Percentiles rank a stretch among this genome's conserved stretches.
Evolutionary conservation across 2,113 vertebrate species (phyloP).

Genomic region (Trematomus loennbergii): DNA sequence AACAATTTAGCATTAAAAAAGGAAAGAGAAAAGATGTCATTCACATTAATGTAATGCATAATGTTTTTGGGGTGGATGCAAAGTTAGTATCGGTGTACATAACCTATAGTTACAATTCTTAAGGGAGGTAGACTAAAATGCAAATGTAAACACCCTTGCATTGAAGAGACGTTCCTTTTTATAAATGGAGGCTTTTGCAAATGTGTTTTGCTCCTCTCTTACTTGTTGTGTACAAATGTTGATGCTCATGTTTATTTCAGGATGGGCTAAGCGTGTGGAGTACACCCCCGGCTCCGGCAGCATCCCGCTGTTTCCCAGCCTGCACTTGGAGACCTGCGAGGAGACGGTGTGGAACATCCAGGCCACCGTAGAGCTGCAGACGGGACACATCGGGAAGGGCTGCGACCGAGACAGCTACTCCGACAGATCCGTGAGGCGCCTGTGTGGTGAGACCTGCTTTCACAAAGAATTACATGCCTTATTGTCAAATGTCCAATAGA

Average conservation of each 20-base stretch:
- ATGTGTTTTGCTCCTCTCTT: background rate
- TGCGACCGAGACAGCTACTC: conserved; percentile 98
- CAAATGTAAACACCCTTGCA: background rate
- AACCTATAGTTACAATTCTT: too few relatives aligned
- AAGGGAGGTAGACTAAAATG: too few relatives aligned
- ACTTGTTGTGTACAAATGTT: background rate
- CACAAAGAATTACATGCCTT: too few relatives aligned
- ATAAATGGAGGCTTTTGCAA: background rate
- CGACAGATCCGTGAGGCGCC: conserved; percentile 92
- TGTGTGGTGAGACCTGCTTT: conserved; percentile 87
- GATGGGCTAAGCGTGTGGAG: conserved; percentile 97
- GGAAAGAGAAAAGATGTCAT: too few relatives aligned
- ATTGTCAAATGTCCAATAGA: too few relatives aligned
- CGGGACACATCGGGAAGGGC: conserved; percentile 96
- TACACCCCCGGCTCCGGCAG: conserved; percentile 93
- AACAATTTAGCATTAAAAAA: too few relatives aligned
- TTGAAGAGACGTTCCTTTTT: background rate
- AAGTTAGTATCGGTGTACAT: too few relatives aligned
- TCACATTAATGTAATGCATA: too few relatives aligned
- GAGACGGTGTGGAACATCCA: conserved; percentile 98
- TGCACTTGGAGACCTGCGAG: conserved; percentile 97
- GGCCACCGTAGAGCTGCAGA: conserved; percentile 96
- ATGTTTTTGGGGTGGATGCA: too few relatives aligned
- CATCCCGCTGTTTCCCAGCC: conserved; percentile 92
- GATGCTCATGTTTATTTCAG: conserved; percentile 68